Evolutionary conservation across 2,797 vertebrate species (phyloP), one percentile per base, ranked within the genome.

Genomic region (Epinephelus coioides): DNA sequence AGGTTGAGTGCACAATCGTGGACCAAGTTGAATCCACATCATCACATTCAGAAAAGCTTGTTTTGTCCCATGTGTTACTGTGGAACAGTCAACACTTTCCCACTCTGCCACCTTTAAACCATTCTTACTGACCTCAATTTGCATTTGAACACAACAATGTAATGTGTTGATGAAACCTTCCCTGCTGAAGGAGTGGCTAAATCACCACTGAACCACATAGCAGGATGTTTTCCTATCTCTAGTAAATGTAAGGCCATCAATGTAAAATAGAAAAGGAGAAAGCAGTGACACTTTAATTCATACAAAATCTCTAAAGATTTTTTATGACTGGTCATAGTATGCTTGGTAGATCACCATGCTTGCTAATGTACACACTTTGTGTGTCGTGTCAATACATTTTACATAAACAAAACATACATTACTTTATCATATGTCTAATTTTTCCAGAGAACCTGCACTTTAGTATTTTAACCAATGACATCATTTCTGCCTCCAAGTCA

Each of bases 81-180:
- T n/a, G 27, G 34, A 34, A 34, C 34, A 34, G 34, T 57, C 15
- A 21, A 51, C 14, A 23, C 21, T 2, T 27, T 21, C 30, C 50
- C 70, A 25, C 18, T 62, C 54, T 21, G 34, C 34, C 4, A 21
- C 21, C 51, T 30, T 8, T 62, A 19, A 78, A 19, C 13, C 47
- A 4, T 46, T 43, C 15, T 15, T 0, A 9, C 23, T n/a, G 47
- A 56, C 17, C 30, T 18, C 7, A 6, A 76, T 82, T 85, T 56
- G 47, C 76, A 69, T 86, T 66, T 82, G 34, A 79, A 57, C 53
- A 46, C 53, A n/a, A 51, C 59, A 46, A 12, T 34, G 34, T 34
- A 53, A 27, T 12, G 17, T 23, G 50, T 67, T 2, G 13, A 40
- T 78, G 61, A 47, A 50, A n/a, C 46, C 60, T 9, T 17, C 23